Conservation (phyloP, 2,888 invertebrate species). For the Tanytarsus gracilentus region DNA sequence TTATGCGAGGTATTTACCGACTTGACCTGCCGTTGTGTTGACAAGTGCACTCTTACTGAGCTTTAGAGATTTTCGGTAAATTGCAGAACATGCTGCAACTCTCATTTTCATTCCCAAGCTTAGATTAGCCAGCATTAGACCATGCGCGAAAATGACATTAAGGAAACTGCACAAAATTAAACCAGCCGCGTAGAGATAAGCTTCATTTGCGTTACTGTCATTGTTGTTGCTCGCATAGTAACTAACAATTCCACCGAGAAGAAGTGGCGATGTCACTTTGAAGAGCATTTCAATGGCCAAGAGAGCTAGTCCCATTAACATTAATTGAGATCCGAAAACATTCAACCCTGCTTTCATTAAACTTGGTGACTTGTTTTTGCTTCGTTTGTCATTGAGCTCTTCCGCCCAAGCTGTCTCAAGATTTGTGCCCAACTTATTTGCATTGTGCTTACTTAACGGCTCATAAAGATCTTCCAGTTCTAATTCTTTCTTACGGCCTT, state of each 20-base stretch:
- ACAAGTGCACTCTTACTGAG: conserved; percentile 64
- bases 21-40: conserved; percentile 63
- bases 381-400: conserved; percentile 44
- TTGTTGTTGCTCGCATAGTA: conserved; percentile 53
- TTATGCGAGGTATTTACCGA: conserved; percentile 34
- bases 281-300: conserved; percentile 53
- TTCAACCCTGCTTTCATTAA: conserved; percentile 47
- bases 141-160: conserved; percentile 74
- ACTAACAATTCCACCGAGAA: conserved; percentile 53
- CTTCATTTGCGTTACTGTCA: conserved; percentile 43
- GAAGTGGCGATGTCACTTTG: conserved; percentile 56
- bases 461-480: conserved; percentile 66
- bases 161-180: conserved; percentile 65
- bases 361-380: conserved; percentile 45
- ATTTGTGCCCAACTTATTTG: conserved; percentile 48
- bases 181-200: conserved; percentile 66
- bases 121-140: conserved; percentile 69
- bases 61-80: conserved; percentile 58
- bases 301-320: conserved; percentile 47
- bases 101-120: conserved; percentile 60
- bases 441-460: conserved; percentile 39
- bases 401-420: conserved; percentile 51
- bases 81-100: conserved; percentile 57
- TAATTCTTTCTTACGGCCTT: conserved; percentile 62
- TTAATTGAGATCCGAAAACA: conserved; percentile 53